phyloP scores from a whole-genome alignment of 2,113 vertebrate species.

The Stictonetta naevosa region DNA sequence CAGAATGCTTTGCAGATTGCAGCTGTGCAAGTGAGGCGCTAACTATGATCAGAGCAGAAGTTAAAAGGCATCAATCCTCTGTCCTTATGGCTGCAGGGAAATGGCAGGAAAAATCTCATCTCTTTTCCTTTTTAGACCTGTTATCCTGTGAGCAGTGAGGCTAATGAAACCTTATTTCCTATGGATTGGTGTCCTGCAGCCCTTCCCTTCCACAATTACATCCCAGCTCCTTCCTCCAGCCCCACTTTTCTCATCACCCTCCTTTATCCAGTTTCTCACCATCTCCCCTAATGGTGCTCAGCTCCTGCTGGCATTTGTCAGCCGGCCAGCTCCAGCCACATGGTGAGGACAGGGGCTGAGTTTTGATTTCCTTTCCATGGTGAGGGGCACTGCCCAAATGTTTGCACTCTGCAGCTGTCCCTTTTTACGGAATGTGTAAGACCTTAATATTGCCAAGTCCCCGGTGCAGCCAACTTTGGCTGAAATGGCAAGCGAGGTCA shows the following conservation, averaged over 20 bases:
- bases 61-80: slow-evolving; percentile 25
- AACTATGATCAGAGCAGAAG: slow-evolving; percentile 13
- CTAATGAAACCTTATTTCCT: slow-evolving; percentile 8
- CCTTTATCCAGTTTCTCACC: neutral
- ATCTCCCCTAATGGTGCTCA: neutral
- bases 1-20: slow-evolving; percentile 21
- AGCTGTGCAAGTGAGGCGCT: neutral
- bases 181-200: neutral
- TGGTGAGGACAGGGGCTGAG: neutral
- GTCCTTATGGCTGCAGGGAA: neutral
- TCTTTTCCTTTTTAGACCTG: neutral
- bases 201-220: neutral
- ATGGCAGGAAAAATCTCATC: neutral
- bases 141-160: neutral
- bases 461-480: neutral
- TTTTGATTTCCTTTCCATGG: neutral
- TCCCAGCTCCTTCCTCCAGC: neutral
- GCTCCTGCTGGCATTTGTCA: neutral
- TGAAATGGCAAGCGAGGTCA: neutral
- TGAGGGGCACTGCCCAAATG: neutral
- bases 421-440: neutral
- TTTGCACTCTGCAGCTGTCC: neutral
- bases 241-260: neutral
- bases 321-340: neutral
- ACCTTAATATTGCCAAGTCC: neutral